These are phyloP conservation scores for Nannoperca obscura DNA, from an alignment of 2,797 vertebrate species.

Conservation along the genomic window DNA sequence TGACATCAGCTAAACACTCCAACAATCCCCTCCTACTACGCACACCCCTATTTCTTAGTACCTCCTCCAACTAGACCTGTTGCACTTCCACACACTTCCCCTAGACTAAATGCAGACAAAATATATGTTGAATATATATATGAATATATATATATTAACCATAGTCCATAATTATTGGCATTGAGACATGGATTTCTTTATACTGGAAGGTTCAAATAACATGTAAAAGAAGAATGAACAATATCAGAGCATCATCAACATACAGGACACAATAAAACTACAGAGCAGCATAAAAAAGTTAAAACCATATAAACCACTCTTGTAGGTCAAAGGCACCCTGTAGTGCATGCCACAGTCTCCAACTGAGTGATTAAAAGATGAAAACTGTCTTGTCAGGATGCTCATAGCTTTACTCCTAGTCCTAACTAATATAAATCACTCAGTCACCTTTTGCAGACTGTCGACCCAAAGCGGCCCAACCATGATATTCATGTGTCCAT, in stretches of 20 bases:
- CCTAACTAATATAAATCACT: not conserved
- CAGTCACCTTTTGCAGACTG: not conserved
- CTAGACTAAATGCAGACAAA: no score
- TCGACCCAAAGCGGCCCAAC: not conserved
- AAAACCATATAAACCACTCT: no score
- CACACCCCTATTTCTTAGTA: no score
- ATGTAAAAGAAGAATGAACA: not conserved
- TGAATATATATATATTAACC: no score
- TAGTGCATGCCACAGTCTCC: not conserved
- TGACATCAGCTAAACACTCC: no score
- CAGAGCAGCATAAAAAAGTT: not conserved
- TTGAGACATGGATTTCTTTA: not conserved
- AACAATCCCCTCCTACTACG: no score
- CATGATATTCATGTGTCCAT: not conserved
- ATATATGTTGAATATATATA: no score
- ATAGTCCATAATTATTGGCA: not conserved
- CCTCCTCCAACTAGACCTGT: no score
- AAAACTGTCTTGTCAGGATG: not conserved
- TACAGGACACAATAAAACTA: not conserved
- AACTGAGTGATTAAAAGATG: slow-evolving; percentile 1
- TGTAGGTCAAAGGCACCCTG: not conserved
- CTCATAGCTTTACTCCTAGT: not conserved
- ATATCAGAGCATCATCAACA: not conserved
- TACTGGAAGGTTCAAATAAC: not conserved
- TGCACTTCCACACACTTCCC: no score